Evolutionary conservation across 2,113 vertebrate genomes (phyloP).

Genomic region (Microcebus murinus): DNA sequence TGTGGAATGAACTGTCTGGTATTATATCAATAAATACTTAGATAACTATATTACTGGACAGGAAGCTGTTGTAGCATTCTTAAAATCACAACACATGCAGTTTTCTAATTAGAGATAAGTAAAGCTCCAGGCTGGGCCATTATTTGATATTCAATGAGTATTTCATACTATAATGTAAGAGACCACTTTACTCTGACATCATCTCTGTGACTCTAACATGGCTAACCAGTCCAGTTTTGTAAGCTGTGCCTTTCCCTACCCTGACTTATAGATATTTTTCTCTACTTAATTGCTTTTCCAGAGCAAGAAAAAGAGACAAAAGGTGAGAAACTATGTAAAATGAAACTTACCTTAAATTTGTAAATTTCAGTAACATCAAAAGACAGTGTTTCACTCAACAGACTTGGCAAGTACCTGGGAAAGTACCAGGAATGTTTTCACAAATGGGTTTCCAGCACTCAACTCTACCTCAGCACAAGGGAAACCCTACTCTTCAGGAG

Average conservation of each 20-base stretch:
- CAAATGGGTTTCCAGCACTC: not conserved
- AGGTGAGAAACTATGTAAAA: conserved; percentile 39
- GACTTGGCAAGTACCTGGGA: conserved; percentile 22
- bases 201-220: not conserved
- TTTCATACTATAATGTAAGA: not conserved
- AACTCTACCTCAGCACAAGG: not conserved
- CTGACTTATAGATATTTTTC: conserved; percentile 34
- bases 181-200: not conserved
- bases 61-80: not conserved
- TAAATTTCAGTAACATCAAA: conserved; percentile 72
- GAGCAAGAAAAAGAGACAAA: conserved; percentile 40
- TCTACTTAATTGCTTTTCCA: conserved; percentile 68
- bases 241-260: not conserved
- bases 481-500: conserved; percentile 62
- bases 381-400: conserved; percentile 40
- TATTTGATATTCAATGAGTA: not conserved
- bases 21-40: not conserved
- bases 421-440: conserved; percentile 69
- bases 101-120: not conserved
- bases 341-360: conserved; percentile 61
- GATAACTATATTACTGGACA: not conserved
- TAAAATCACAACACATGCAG: not conserved
- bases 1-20: not conserved
- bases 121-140: not conserved
- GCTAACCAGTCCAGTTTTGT: not conserved